Evolutionary conservation across 2,888 invertebrate species (phyloP), one percentile per base, ranked within the genome.

Genomic region (Pedicia rivosa): DNA sequence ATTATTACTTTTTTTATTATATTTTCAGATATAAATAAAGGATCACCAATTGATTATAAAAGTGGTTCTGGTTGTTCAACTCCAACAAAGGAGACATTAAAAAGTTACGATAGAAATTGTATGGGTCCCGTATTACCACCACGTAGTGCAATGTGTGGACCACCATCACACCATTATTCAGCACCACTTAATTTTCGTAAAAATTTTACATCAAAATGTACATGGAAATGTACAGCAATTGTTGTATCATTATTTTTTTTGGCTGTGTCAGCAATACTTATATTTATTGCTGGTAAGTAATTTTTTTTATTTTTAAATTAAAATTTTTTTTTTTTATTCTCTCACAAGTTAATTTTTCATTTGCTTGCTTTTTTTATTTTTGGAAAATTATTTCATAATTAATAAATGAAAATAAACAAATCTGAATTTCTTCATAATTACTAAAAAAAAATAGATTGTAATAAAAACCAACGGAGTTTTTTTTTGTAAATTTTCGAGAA

Each of bases 181-280:
- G 78, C 80, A 48, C 71, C 84, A 51, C 83, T 84, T 65, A 86
- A 83, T 63, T 84, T 86, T 63, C 76, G 81, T 57, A 86, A 87
- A 69, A 83, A 82, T 50, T 67, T 86, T 51, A 77, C 82, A 40
- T 79, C 83, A 49, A 71, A 74, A 52, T 92, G 92, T 65, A 83
- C 86, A 44, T 91, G 91, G 86, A 83, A 83, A 62, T 86, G 90
- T 64, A 78, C 87, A 48, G 87, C 90, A 45, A 81, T 92, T 56
- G 75, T 81, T 48, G 80, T 87, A 57, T 79, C 88, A 56, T 72
- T 84, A 62, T 70, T 88, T 50, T 78, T 83, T 50, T 74, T 84
- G 50, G 72, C 84, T 52, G 70, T 91, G 49, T 73, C 80, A 53
- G 80, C 86, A 47, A 78, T 83, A 47, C 70, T 88, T 48, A 77